Percentiles rank a stretch among this genome's conserved stretches.
These are phyloP conservation scores for Lithobates pipiens DNA, from an alignment of 2,797 vertebrate genomes.

Conservation along the genomic window DNA sequence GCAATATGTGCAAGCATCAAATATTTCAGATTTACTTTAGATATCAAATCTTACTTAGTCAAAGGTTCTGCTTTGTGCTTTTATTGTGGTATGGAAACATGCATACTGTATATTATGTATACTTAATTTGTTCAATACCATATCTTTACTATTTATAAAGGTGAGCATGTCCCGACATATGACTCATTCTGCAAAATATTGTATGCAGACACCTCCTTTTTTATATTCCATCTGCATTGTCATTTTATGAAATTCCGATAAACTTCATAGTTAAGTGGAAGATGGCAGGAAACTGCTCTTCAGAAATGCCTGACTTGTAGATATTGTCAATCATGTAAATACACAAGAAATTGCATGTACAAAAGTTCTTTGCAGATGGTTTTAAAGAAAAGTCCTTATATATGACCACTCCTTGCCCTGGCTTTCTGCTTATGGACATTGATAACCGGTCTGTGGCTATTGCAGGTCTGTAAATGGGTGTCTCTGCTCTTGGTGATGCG, in stretches of 20 bases:
- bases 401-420: background rate
- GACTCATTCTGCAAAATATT: background rate
- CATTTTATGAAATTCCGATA: background rate
- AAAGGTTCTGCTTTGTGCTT: background rate
- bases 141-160: background rate
- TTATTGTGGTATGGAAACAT: background rate
- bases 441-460: too few relatives aligned
- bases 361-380: background rate
- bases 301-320: background rate
- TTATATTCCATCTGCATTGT: background rate
- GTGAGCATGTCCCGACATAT: background rate
- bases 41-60: too few relatives aligned
- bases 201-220: background rate
- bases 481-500: too few relatives aligned
- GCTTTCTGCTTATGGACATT: background rate
- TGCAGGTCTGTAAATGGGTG: too few relatives aligned
- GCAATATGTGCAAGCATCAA: too few relatives aligned
- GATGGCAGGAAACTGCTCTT: background rate
- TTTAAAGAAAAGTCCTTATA: background rate
- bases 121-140: background rate
- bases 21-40: too few relatives aligned
- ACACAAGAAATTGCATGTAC: conserved; percentile 2
- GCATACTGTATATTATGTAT: background rate
- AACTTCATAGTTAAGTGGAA: background rate
- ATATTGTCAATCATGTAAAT: conserved; percentile 16